A percentile compares a stretch with the other conserved stretches of the same genome.
phyloP scores from a whole-genome alignment of 2,113 vertebrate species.

The Ginglymostoma cirratum region DNA sequence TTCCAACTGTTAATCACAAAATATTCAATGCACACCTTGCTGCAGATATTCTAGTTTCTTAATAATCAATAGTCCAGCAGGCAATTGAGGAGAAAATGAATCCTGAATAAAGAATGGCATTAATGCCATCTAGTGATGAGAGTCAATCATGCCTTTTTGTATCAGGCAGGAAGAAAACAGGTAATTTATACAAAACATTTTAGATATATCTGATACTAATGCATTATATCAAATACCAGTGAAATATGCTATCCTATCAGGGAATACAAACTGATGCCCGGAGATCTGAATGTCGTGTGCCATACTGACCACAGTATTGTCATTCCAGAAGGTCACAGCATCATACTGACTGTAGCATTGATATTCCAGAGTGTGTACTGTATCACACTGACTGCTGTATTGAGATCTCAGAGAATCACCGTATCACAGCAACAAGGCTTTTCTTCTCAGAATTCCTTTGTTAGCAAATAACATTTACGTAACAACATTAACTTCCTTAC shows the following conservation, averaged over 20 bases:
- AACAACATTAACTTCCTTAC: not conserved
- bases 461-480: not conserved
- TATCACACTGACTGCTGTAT: not conserved
- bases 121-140: constrained; percentile 19
- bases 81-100: not conserved
- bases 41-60: constrained; percentile 7
- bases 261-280: not conserved
- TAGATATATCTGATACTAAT: not conserved
- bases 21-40: not conserved
- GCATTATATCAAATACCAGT: not conserved
- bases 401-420: not conserved
- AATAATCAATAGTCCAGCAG: not conserved
- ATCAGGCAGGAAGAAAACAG: not conserved
- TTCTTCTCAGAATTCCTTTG: not conserved
- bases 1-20: not conserved
- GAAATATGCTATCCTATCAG: not conserved
- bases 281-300: not conserved
- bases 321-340: not conserved
- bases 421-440: not conserved
- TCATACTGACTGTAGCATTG: not conserved
- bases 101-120: not conserved
- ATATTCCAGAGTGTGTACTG: not conserved
- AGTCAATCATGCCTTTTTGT: not conserved
- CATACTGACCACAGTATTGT: not conserved
- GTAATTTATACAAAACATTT: not conserved